Evolutionary conservation across 2,113 vertebrate species (phyloP).

Genomic region (Heterocephalus glaber): DNA sequence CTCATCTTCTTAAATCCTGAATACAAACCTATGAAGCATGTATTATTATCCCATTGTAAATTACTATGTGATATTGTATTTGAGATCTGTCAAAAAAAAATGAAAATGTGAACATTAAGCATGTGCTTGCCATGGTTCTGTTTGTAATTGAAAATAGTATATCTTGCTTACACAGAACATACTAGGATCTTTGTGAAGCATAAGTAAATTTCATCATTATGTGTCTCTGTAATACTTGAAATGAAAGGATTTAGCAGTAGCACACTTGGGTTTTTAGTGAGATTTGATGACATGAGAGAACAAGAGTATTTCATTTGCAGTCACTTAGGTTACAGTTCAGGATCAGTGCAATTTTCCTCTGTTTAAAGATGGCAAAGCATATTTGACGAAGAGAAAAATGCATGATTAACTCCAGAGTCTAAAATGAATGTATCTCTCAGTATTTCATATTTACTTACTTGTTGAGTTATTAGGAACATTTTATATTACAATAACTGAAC

Average conservation of each 20-base stretch:
- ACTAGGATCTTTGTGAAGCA: not conserved
- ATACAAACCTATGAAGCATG: not conserved
- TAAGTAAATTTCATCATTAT: conserved; percentile 42
- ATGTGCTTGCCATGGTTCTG: not conserved
- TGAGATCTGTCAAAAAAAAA: conserved; percentile 59
- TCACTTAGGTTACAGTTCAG: conserved; percentile 8
- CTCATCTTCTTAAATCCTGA: not conserved
- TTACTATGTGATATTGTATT: not conserved
- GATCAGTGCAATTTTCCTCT: conserved; percentile 23
- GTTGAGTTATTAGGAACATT: not conserved
- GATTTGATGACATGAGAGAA: conserved; percentile 21
- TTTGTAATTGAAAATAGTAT: not conserved
- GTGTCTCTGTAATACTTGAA: conserved; percentile 11
- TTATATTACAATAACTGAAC: not conserved
- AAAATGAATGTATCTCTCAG: not conserved
- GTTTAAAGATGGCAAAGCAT: conserved; percentile 38
- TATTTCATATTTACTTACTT: conserved; percentile 38
- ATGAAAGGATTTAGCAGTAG: conserved; percentile 17
- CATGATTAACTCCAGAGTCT: conserved; percentile 3
- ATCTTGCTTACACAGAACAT: conserved; percentile 35
- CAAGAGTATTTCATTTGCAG: conserved; percentile 8
- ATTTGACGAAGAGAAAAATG: not conserved
- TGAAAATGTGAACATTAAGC: not conserved
- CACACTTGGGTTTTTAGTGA: conserved; percentile 27
- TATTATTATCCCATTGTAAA: not conserved